Evolutionary conservation across 2,113 vertebrate species (phyloP), one percentile per base, ranked within the genome.

Genomic region (Bostrychus sinensis): DNA sequence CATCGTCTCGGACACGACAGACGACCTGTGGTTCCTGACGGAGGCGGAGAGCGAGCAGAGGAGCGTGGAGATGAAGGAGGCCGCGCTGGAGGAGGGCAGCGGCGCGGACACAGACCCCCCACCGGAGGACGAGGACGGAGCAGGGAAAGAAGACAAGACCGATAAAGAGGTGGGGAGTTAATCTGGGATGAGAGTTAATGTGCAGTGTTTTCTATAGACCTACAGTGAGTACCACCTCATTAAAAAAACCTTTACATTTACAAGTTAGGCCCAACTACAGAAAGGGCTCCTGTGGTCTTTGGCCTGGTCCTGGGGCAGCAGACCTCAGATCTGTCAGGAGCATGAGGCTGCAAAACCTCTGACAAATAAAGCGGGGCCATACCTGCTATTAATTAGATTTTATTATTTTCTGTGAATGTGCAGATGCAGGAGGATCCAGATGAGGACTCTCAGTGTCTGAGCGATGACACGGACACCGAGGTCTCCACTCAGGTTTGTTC

Each of bases 1-100:
- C 17, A 67, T 97, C 12, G 95, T 98, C 76, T 98, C 97, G 0
- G 96, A 99, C 85, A 96, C 96, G 62, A 99, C 96, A 0, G 97
- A 99, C 28, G 96, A 98, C 71, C 88, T 98, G 59, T 98, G 95
- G 94, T 95, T 97, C 88, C 91, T 98, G 78, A 96, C 93, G 0
- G 96, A 98, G 70, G 92, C 91, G 0, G 93, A 90, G 16, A 89
- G 93, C 1, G 97, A 99, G 57, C 95, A 94, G 66, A 89, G 94
- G 74, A 89, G 86, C 23, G 91, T 94, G 67, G 93, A 93, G 43
- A 90, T 92, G 91, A 95, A 94, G 86, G 89, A 92, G 79, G 94
- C 95, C 1, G 66, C 73, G 0, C 71, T 92, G 73, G 93, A 94
- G 64, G 90, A 90, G 56, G 88, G 89, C 57, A 89, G 90, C 60